Evolutionary conservation across 2,113 vertebrate species (phyloP).

Genomic region (Chaenogobius annularis): DNA sequence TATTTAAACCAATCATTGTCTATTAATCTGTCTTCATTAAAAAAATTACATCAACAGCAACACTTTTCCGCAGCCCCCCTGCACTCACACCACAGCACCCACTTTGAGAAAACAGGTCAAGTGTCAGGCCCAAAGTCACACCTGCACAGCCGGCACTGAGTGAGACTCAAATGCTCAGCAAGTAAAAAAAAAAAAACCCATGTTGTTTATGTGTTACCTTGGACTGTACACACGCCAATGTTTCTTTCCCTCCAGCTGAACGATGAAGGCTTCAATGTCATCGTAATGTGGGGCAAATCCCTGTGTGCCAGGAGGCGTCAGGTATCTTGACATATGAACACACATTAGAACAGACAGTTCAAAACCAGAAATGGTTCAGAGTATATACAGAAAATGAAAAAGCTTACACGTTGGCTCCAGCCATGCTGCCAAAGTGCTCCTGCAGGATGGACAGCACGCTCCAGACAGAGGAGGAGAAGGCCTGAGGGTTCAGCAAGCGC

Average conservation of each 20-base stretch:
- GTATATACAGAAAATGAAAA: background rate
- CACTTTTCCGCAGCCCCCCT: no score
- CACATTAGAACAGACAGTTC: background rate
- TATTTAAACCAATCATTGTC: no score
- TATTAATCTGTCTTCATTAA: no score
- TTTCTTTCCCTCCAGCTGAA: constrained; percentile 96
- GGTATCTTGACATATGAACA: constrained; percentile 74
- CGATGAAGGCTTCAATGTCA: constrained; percentile 94
- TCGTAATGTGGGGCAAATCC: constrained; percentile 98
- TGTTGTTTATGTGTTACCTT: constrained; percentile 67
- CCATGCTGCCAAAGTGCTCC: constrained; percentile 94
- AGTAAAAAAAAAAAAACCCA: background rate
- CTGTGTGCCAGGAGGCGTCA: constrained; percentile 90
- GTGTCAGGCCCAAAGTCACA: no score
- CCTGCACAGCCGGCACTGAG: no score
- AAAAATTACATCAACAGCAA: no score
- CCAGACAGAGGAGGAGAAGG: constrained; percentile 88
- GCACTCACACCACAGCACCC: no score
- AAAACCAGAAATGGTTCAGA: background rate
- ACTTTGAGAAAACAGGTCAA: no score
- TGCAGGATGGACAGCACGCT: constrained; percentile 90
- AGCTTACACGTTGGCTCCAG: constrained; percentile 86
- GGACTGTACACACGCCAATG: constrained; percentile 93
- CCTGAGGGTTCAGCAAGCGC: constrained; percentile 90
- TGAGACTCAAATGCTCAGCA: no score